phyloP scores from a whole-genome alignment of 2,888 invertebrate genomes.

The Drosophila greeni region DNA sequence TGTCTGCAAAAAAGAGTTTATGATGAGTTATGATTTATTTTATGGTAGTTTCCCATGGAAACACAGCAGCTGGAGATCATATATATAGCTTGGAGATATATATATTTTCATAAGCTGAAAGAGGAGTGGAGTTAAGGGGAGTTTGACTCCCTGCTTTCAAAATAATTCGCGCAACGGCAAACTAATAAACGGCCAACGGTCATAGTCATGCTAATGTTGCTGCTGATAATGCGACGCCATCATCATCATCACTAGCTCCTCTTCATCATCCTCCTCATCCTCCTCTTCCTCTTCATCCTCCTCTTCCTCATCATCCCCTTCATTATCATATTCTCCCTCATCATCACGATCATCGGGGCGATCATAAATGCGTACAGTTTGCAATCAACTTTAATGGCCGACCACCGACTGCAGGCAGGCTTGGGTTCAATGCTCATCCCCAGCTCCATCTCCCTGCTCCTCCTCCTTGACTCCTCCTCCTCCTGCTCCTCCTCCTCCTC shows the following conservation, averaged over 20 bases:
- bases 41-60: slow-evolving; percentile 11
- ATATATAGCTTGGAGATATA: background rate
- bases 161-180: slow-evolving; percentile 64
- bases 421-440: slow-evolving; percentile 29
- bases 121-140: background rate
- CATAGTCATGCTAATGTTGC: slow-evolving; percentile 37
- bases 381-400: slow-evolving; percentile 68
- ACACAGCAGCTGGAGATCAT: slow-evolving; percentile 23
- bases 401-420: slow-evolving; percentile 8
- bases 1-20: slow-evolving; percentile 36
- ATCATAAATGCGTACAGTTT: slow-evolving; percentile 69
- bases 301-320: background rate
- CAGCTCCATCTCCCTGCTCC: background rate
- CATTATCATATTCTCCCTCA: slow-evolving; percentile 5
- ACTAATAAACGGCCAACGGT: slow-evolving; percentile 64
- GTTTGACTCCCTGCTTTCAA: slow-evolving; percentile 18
- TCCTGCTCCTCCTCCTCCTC: no score
- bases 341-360: slow-evolving; percentile 37
- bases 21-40: background rate
- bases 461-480: background rate
- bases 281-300: background rate
- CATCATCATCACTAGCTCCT: slow-evolving; percentile 29
- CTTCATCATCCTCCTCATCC: background rate
- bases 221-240: slow-evolving; percentile 43
- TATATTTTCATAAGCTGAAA: background rate